These are phyloP conservation scores for Xylota segnis DNA, from an alignment of 2,888 invertebrate species.

Conservation along the genomic window DNA sequence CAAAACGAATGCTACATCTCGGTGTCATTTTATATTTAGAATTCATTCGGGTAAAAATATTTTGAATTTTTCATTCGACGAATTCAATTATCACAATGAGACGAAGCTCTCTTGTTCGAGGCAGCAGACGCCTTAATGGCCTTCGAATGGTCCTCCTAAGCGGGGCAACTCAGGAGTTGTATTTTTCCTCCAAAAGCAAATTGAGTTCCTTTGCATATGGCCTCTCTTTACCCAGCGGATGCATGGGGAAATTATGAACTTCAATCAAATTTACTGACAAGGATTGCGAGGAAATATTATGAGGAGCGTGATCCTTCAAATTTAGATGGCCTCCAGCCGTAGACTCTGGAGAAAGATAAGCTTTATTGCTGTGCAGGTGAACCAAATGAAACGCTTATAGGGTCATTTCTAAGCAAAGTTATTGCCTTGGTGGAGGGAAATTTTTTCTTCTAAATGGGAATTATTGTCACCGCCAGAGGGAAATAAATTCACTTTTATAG, in stretches of 20 bases:
- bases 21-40: constrained; percentile 14
- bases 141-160: neutral
- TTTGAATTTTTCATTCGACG: constrained; percentile 27
- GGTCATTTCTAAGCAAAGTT: no score
- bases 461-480: no score
- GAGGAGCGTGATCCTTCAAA: no score
- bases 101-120: constrained; percentile 4
- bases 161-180: neutral
- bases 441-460: no score
- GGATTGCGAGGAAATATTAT: neutral
- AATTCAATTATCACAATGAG: constrained; percentile 15
- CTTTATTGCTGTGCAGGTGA: no score
- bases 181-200: neutral
- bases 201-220: neutral
- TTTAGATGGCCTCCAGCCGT: no score
- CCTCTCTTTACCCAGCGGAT: neutral
- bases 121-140: constrained; percentile 11
- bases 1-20: neutral
- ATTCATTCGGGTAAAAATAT: constrained; percentile 21
- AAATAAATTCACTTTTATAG: no score
- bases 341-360: no score
- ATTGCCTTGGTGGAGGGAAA: no score
- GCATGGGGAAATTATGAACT: neutral
- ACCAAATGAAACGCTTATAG: no score
- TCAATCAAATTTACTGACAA: neutral